Base-by-base conservation (phyloP, 2,888 invertebrate genomes). In the Drosophila hamatofila region DNA sequence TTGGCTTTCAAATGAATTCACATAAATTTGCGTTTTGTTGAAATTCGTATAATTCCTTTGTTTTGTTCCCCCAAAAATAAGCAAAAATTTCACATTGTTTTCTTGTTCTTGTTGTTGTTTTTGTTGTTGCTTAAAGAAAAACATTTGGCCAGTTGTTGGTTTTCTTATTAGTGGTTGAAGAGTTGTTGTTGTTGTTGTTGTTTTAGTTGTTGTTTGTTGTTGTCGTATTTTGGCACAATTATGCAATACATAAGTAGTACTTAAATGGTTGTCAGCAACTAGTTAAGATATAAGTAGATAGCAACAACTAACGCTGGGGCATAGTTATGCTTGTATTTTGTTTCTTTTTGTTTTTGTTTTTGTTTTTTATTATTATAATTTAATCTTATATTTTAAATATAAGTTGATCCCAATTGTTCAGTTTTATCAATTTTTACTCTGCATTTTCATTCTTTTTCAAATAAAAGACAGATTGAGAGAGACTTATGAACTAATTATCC, bases 321-420 rank as follows among this genome's bases (percentile, higher is more conserved):
- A 67, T 65, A 60, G 37, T 72, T 55, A 75, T 75, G 80, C 72
- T 78, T 66, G 46, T 65, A 30, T 39, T 75, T 75, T 64, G 39
- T 60, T 44, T 44, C 69, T 8, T 46, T 23, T 46, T 48, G 77
- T 67, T 70, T 84, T 78, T 78, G 1, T 27, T 46, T 48, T 42
- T 57, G n/a, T 27, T 14, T 30, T 44, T 78, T 70, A 63, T 85
- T 83, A 77, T 83, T 89, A 85, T 84, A 90, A 86, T 90, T 88
- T 91, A 84, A 88, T 84, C 89, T 91, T 91, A 91, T 91, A 92
- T 91, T 90, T 90, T 80, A 91, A 91, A 91, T 92, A 92, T 92
- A 92, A 92, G 92, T 92, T 92, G 93, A 92, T 92, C 92, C 92
- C 92, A 92, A 92, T 92, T 92, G 91, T 92, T 92, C 92, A 92